Evolutionary conservation across 2,113 vertebrate species (phyloP), one percentile per base, ranked within the genome.

Genomic region (Proteles cristata): DNA sequence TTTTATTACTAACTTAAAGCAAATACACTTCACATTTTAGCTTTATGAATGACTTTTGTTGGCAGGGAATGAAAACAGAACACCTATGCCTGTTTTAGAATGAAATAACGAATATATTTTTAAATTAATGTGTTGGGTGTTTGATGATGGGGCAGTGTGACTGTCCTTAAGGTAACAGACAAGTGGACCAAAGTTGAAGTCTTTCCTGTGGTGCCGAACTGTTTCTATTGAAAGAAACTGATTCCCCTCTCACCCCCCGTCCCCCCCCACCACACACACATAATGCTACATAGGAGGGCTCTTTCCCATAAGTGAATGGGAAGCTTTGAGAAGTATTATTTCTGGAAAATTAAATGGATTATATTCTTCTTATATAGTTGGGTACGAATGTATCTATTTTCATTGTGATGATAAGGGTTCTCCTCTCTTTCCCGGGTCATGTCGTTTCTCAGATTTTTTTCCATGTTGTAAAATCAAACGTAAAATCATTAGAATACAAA

Each of bases 101-200:
- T 98, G 82, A 98, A 97, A 97, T 97, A 98, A 93, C 98, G 91
- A 85, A 68, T 97, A 91, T 98, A 98, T 98, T 98, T 98, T 92
- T 98, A 96, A 98, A 92, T 25, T 98, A 98, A 93, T 90, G 93
- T 94, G 48, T 98, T 97, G 93, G 65, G 8, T 82, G 96, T 98
- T 98, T 97, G 96, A 94, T 77, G 39, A 45, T 92, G 96, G 96
- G 97, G 87, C 97, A 96, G 88, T 97, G 73, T 97, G 89, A 93
- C 94, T 98, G 93, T 98, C 97, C 80, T 65, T 94, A 86, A 73
- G 92, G 97, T 98, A 92, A 90, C 95, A 97, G 94, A 98, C 92
- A 96, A 96, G 94, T 97, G 99, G 99, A 99, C 98, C 98, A 99
- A 99, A 99, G 88, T 97, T 94, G 96, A 90, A 90, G 96, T 97